These are phyloP conservation scores for Lysiphlebus fabarum DNA, from an alignment of 1,140 invertebrate genomes.

Conservation along the genomic window DNA sequence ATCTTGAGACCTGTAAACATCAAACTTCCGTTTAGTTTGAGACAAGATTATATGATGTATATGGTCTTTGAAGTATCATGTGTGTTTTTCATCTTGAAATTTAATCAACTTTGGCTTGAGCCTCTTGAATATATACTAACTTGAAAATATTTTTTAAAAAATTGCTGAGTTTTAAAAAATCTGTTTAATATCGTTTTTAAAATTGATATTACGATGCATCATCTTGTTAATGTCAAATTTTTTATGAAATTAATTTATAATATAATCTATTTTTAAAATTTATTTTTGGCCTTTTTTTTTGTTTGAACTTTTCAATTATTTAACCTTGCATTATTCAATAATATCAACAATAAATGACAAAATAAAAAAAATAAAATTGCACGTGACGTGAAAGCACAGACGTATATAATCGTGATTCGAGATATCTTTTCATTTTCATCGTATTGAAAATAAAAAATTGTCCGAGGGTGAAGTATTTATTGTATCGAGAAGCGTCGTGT, in stretches of 20 bases:
- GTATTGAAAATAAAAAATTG: slow-evolving; percentile 13
- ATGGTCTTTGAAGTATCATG: too few species aligned
- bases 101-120: slow-evolving; percentile 24
- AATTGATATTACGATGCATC: too few species aligned
- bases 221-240: too few species aligned
- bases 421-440: slow-evolving; percentile 34
- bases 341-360: too few species aligned
- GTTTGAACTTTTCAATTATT: too few species aligned
- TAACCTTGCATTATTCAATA: too few species aligned
- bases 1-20: slow-evolving; percentile 20
- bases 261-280: too few species aligned
- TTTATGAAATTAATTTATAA: too few species aligned
- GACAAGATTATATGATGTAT: too few species aligned
- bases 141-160: slow-evolving; percentile 5
- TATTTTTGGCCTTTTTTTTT: too few species aligned
- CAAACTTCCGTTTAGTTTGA: slow-evolving; percentile 24
- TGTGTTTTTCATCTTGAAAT: slow-evolving; percentile 17
- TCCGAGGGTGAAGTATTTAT: slow-evolving; percentile 6
- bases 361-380: background rate
- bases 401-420: slow-evolving; percentile 26
- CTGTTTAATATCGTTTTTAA: too few species aligned
- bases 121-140: slow-evolving; percentile 11
- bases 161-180: too few species aligned
- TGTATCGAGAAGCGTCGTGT: slow-evolving; percentile 16
- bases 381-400: slow-evolving; percentile 13